These are phyloP conservation scores for Pangasius sanitwongsei DNA, from an alignment of 2,797 vertebrate species.

Conservation along the genomic window DNA sequence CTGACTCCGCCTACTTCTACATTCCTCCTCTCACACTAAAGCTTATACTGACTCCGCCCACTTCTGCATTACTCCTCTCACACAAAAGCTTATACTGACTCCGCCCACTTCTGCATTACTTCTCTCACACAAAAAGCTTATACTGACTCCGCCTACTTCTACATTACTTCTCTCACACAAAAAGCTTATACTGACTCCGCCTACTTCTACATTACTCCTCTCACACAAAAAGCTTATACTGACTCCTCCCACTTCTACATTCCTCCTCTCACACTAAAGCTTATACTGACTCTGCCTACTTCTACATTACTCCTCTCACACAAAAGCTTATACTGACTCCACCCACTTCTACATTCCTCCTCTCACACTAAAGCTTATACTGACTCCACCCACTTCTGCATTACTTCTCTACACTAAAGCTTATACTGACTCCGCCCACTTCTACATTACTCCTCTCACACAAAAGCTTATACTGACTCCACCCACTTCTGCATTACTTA, in stretches of 20 bases:
- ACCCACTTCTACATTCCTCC: neutral
- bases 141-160: neutral
- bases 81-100: neutral
- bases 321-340: neutral
- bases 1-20: neutral
- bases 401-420: neutral
- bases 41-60: neutral
- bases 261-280: neutral
- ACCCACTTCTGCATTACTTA: neutral
- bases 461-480: neutral
- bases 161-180: neutral
- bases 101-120: neutral
- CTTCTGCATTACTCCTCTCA: neutral
- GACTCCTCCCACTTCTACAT: neutral
- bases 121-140: neutral
- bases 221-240: neutral
- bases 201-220: neutral
- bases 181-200: neutral
- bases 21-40: neutral
- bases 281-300: neutral
- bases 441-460: neutral
- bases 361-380: neutral
- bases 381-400: neutral
- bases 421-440: neutral
- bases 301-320: neutral